These are phyloP conservation scores for Spea multiplicata DNA, from an alignment of 2,113 vertebrate species.

Conservation along the genomic window DNA sequence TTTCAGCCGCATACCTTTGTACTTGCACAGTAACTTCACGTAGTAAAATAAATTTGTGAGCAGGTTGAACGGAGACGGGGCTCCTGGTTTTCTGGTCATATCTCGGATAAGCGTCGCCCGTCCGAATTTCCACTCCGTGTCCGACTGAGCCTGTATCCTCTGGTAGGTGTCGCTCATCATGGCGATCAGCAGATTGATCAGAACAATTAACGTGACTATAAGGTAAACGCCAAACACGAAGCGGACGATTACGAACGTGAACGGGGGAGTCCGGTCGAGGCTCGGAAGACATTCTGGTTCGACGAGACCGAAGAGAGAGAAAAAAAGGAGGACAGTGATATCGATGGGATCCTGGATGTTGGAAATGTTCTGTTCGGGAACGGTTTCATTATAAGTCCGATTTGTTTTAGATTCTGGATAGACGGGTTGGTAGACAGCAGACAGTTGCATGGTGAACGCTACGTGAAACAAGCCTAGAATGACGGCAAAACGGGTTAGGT, in stretches of 20 bases:
- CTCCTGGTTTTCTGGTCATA: slow-evolving; percentile 59
- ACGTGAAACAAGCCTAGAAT: slow-evolving; percentile 61
- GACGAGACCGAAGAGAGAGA: slow-evolving; percentile 59
- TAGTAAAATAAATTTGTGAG: slow-evolving; percentile 59
- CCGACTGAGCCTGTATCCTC: slow-evolving; percentile 62
- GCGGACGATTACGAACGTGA: slow-evolving; percentile 48
- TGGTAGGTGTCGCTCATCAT: slow-evolving; percentile 68
- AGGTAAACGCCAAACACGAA: slow-evolving; percentile 60
- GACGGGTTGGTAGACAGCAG: slow-evolving; percentile 58
- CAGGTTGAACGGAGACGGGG: slow-evolving; percentile 60
- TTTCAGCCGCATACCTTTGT: slow-evolving; percentile 48
- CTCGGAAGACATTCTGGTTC: slow-evolving; percentile 52
- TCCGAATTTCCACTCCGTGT: slow-evolving; percentile 65
- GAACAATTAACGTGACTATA: slow-evolving; percentile 59
- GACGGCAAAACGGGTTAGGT: slow-evolving; percentile 60
- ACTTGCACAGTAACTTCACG: slow-evolving; percentile 56
- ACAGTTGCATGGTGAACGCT: slow-evolving; percentile 61
- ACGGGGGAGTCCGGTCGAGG: slow-evolving; percentile 45
- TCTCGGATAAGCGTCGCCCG: slow-evolving; percentile 61
- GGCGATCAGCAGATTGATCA: slow-evolving; percentile 63
- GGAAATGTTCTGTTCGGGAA: not conserved
- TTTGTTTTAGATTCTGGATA: slow-evolving; percentile 37
- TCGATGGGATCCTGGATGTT: slow-evolving; percentile 51
- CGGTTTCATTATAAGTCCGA: not conserved
- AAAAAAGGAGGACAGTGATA: slow-evolving; percentile 58